phyloP scores from a whole-genome alignment of 2,113 vertebrate genomes.

The Apteryx owenii region DNA sequence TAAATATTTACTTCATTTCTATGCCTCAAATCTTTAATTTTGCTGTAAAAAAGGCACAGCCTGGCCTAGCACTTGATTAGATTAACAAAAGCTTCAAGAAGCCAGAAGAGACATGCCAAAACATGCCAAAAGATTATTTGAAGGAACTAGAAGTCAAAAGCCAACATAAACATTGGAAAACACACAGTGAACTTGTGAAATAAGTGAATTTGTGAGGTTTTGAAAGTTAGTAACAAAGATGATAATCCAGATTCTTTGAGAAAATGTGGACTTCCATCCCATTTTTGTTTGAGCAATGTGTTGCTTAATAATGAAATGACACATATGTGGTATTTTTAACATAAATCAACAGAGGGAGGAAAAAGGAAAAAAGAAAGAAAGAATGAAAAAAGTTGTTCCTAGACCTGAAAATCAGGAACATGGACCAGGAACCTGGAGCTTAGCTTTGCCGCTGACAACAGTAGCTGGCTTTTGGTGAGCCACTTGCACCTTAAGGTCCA shows the following conservation, averaged over 20 bases:
- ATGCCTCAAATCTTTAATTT: conserved; percentile 40
- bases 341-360: not conserved
- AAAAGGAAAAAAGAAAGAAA: not conserved
- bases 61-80: not conserved
- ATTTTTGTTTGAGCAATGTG: not conserved
- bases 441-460: not conserved
- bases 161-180: conserved; percentile 42
- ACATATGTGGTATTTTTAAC: conserved; percentile 21
- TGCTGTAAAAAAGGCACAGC: conserved; percentile 32
- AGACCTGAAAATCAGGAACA: not conserved
- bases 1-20: conserved; percentile 67
- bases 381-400: not conserved
- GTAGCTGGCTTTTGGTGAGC: not conserved
- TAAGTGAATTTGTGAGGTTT: not conserved
- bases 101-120: conserved; percentile 31
- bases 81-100: conserved; percentile 38
- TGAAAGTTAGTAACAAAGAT: not conserved
- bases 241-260: not conserved
- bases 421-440: not conserved
- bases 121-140: conserved; percentile 34
- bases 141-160: conserved; percentile 18
- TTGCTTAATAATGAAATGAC: not conserved
- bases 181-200: not conserved
- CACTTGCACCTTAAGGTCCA: not conserved
- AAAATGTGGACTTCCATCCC: not conserved